These are phyloP conservation scores for Australoheros facetus DNA, from an alignment of 2,797 vertebrate species.

Conservation along the genomic window DNA sequence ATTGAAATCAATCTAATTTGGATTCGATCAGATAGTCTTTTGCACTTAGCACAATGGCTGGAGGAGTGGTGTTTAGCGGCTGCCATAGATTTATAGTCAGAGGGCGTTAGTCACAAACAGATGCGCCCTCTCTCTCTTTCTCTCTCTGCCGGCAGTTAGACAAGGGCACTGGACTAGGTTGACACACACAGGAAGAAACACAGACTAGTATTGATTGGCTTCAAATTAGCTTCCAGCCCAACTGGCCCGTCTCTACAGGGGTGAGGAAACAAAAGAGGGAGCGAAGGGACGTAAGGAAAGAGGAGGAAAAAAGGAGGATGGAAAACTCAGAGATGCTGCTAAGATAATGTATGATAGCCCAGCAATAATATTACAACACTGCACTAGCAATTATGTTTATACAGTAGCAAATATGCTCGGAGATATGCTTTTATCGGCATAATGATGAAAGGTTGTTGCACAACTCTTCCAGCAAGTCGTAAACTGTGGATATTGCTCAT, in stretches of 20 bases:
- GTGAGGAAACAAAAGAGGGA: background rate
- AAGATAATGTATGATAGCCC: slow-evolving; percentile 29
- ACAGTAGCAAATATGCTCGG: background rate
- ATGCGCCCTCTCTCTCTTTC: slow-evolving; percentile 56
- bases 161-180: slow-evolving; percentile 69
- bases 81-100: slow-evolving; percentile 70
- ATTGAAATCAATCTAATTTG: slow-evolving; percentile 71
- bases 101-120: slow-evolving; percentile 54
- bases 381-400: slow-evolving; percentile 4
- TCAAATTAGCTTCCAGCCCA: slow-evolving; percentile 77
- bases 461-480: background rate
- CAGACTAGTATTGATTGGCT: slow-evolving; percentile 79
- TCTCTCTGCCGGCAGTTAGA: slow-evolving; percentile 54
- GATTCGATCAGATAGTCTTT: slow-evolving; percentile 68
- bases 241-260: slow-evolving; percentile 50
- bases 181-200: slow-evolving; percentile 78
- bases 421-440: background rate
- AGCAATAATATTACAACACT: slow-evolving; percentile 27
- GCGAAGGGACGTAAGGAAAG: slow-evolving; percentile 12
- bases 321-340: slow-evolving; percentile 13
- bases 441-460: background rate
- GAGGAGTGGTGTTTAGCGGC: slow-evolving; percentile 47
- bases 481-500: background rate
- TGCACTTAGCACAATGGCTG: slow-evolving; percentile 39
- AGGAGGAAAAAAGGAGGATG: background rate